Evolutionary conservation across 1,140 invertebrate species (phyloP).

Genomic region (Metaphire vulgaris): DNA sequence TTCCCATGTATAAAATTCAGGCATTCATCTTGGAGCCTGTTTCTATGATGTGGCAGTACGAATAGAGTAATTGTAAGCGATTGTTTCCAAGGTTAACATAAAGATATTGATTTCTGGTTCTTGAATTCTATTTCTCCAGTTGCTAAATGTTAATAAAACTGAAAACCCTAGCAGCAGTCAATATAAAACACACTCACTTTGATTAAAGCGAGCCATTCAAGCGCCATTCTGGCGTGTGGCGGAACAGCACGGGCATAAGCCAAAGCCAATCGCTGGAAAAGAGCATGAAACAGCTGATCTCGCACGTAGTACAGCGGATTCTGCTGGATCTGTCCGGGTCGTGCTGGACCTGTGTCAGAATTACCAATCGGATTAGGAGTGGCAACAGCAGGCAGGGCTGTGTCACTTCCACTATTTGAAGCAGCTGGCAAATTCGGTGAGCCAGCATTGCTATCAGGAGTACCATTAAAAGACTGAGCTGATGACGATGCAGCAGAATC

Average conservation of each 20-base stretch:
- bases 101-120: neutral
- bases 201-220: constrained; percentile 83
- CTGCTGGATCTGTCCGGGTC: constrained; percentile 16
- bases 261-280: constrained; percentile 87
- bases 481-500: too few relatives aligned
- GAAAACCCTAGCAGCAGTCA: too few relatives aligned
- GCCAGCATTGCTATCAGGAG: too few relatives aligned
- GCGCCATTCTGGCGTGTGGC: constrained; percentile 70
- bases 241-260: constrained; percentile 86
- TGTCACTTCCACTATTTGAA: too few relatives aligned
- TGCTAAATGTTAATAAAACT: too few relatives aligned
- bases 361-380: too few relatives aligned
- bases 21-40: neutral
- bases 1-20: neutral
- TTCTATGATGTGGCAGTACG: too few relatives aligned
- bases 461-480: too few relatives aligned
- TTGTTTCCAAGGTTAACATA: neutral
- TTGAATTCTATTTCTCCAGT: neutral
- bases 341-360: too few relatives aligned
- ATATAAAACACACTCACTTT: constrained; percentile 59
- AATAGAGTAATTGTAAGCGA: neutral
- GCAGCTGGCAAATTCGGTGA: too few relatives aligned
- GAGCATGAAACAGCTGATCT: constrained; percentile 85
- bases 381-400: too few relatives aligned
- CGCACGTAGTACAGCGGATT: constrained; percentile 57